These are phyloP conservation scores for Mystacides longicornis DNA, from an alignment of 2,888 invertebrate genomes.

Conservation along the genomic window DNA sequence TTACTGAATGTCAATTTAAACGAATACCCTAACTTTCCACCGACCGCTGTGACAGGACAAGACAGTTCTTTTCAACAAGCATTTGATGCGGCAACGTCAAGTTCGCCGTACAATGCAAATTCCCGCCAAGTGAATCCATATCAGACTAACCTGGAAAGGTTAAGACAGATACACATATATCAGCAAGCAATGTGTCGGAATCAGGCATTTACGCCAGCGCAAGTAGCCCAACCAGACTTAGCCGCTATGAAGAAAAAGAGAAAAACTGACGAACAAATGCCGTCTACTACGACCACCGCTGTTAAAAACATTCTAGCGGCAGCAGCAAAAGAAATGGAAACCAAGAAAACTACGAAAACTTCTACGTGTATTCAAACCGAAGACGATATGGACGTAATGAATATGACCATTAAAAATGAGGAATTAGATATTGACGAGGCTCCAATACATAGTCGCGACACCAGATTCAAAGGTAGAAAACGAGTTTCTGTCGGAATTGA, in stretches of 20 bases:
- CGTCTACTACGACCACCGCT: conserved; percentile 40
- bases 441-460: conserved; percentile 36
- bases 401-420: conserved; percentile 18
- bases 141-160: conserved; percentile 21
- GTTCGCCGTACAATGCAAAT: conserved; percentile 23
- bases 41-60: conserved; percentile 23
- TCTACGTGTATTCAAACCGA: conserved; percentile 44
- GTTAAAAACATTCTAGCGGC: conserved; percentile 47
- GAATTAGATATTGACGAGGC: conserved; percentile 19
- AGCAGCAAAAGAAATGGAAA: conserved; percentile 40
- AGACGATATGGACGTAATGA: conserved; percentile 35
- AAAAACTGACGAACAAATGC: conserved; percentile 36
- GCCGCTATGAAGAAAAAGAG: conserved; percentile 32
- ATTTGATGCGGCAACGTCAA: conserved; percentile 25
- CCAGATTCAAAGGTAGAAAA: conserved; percentile 41
- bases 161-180: conserved; percentile 42
- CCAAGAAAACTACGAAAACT: conserved; percentile 29
- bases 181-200: conserved; percentile 48
- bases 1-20: conserved; percentile 46
- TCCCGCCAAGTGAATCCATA: conserved; percentile 15
- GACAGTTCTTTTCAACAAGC: conserved; percentile 24
- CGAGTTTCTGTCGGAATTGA: conserved; percentile 37
- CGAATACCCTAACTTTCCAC: conserved; percentile 41
- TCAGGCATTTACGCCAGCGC: conserved; percentile 32
- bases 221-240: conserved; percentile 3